Base-by-base conservation (phyloP, 2,113 vertebrate species). In the Syngnathus floridae region DNA sequence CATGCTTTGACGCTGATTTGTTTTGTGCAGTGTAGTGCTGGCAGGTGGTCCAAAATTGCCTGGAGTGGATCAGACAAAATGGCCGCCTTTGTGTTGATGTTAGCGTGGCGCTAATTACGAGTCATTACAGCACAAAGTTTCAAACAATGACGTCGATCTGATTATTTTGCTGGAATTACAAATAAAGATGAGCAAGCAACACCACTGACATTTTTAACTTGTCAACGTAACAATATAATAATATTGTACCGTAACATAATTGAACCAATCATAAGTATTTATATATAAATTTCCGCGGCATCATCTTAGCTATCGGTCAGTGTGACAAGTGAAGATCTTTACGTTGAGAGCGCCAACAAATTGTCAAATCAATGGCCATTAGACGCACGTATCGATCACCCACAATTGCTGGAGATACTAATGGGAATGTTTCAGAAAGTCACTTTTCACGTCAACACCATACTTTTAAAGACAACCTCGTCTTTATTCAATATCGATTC, bases 1-100 rank as follows among this genome's bases (percentile, higher is more conserved):
- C 88, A 83, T 64, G 85, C 75, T 82, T 36, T 12, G 72, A 82
- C 67, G 41, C 74, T 87, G 31, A 46, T 76, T 79, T 84, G 58
- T 73, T 88, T 79, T 90, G 77, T 81, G 52, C 76, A 82, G 85
- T 83, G 85, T 88, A 89, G 87, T 77, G 82, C 85, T 86, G 81
- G 83, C 82, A 85, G 86, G 82, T 82, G 84, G 88, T 85, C 84
- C 82, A 80, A 78, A 76, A 74, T 66, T 79, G 74, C 81, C 74
- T 80, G 78, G 86, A 77, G 88, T 89, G 88, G 87, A 89, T 86
- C 83, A 87, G 85, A 75, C 81, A 72, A 72, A 75, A 76, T 75
- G 65, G 74, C 67, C 4, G 66, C 78, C 26, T 84, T 86, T 84
- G 78, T 88, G 85, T 82, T 65, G 19, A 70, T 69, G 48, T 57